These are phyloP conservation scores for Coptodon rendalli DNA, from an alignment of 2,113 vertebrate genomes.

Conservation along the genomic window DNA sequence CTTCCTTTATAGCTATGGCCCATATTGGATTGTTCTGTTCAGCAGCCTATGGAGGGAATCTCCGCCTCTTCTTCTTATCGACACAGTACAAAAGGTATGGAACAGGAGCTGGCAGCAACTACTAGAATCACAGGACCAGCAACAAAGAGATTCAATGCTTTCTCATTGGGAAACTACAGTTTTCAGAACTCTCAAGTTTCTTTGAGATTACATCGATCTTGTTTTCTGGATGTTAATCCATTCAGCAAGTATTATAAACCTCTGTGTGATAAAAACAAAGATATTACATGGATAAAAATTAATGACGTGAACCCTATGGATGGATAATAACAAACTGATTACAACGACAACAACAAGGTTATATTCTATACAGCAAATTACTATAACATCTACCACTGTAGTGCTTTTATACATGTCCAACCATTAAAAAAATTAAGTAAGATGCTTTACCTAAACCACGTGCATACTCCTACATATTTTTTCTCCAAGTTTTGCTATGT, in stretches of 20 bases:
- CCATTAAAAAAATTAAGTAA: background rate
- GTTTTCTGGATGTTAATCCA: constrained; percentile 39
- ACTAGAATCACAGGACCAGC: constrained; percentile 19
- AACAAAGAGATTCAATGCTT: background rate
- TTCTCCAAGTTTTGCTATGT: background rate
- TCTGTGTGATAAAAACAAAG: background rate
- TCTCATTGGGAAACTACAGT: background rate
- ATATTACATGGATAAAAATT: background rate
- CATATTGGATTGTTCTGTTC: constrained; percentile 65
- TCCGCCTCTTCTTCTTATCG: constrained; percentile 47
- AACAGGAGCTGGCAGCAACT: constrained; percentile 42
- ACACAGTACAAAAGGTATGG: constrained; percentile 25
- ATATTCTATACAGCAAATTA: background rate
- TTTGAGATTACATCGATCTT: constrained; percentile 38
- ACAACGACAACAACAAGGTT: background rate
- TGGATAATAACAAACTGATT: background rate
- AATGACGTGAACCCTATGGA: background rate
- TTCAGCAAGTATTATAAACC: constrained; percentile 39
- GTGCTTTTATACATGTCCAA: background rate
- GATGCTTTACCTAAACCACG: background rate
- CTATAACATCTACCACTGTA: background rate
- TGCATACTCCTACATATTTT: background rate
- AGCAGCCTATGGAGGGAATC: constrained; percentile 41
- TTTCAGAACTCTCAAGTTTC: constrained; percentile 15
- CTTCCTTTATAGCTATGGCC: constrained; percentile 21